phyloP scores from a whole-genome alignment of 1,140 invertebrate genomes.

The Oncopeltus fasciatus region DNA sequence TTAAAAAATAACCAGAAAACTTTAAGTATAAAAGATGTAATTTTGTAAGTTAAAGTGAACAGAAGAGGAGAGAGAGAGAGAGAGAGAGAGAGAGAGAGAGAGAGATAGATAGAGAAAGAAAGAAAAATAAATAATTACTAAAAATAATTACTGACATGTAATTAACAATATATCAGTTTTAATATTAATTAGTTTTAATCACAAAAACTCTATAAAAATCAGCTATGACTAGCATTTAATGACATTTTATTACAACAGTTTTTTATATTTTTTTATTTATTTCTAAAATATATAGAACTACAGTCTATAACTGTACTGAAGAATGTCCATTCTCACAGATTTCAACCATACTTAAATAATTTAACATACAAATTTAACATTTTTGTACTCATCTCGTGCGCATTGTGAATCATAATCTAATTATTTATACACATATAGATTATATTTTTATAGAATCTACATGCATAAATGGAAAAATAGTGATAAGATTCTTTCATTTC shows the following conservation, averaged over 20 bases:
- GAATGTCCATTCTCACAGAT: neutral
- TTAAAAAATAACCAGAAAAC: too few species aligned
- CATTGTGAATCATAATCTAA: neutral
- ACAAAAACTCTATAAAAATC: neutral
- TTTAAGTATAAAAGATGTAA: too few species aligned
- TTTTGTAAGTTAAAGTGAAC: too few species aligned
- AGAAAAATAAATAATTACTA: too few species aligned
- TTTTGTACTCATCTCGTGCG: slow-evolving; percentile 6
- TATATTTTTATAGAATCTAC: neutral
- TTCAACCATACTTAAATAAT: slow-evolving; percentile 6
- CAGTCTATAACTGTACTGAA: neutral
- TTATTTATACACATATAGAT: neutral
- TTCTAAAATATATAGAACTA: neutral
- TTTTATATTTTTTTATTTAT: neutral
- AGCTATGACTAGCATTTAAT: neutral
- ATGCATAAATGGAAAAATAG: neutral
- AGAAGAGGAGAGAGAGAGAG: too few species aligned
- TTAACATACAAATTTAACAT: slow-evolving; percentile 14
- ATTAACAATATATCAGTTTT: too few species aligned
- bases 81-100: too few species aligned
- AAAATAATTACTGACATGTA: too few species aligned
- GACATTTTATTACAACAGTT: neutral
- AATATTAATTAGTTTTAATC: too few species aligned
- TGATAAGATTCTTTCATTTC: slow-evolving; percentile 1
- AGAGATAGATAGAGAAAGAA: too few species aligned